Evolutionary conservation across 2,113 vertebrate species (phyloP), one percentile per base, ranked within the genome.

Genomic region (Channa maculata): DNA sequence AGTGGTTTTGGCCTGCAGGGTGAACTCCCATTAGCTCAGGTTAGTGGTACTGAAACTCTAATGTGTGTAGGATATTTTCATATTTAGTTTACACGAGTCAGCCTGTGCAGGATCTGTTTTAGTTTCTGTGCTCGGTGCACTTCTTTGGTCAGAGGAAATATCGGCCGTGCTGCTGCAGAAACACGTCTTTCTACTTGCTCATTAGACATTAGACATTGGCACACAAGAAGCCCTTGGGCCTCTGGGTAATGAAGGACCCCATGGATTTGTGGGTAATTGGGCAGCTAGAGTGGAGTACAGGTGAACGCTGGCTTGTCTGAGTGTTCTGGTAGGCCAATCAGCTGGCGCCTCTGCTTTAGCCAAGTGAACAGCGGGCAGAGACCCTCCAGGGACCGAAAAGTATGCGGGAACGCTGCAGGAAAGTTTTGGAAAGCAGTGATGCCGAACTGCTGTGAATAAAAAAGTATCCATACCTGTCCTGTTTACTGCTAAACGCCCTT

Each of bases 251-350:
- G 81, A 90, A 90, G 80, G 90, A 80, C 87, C 89, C 90, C 79
- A 43, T 65, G 73, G 92, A 91, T 83, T 87, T 85, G 65, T 86
- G 79, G 92, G 89, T 94, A 94, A 94, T 93, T 94, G 93, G 92
- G 90, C 90, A 88, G 89, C 86, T 73, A 65, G 82, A 83, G 69
- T 33, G 51, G 65, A 91, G 88, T 80, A 79, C 92, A 94, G 93
- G 93, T 93, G 91, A 92, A 85, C 76, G 77, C 81, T 2, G 71
- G 80, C 77, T 70, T 84, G 89, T 91, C 82, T 82, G 87, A 87
- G 71, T 69, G 90, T 92, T 94, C 91, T 87, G 91, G 77, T 93
- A 84, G 93, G 89, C 89, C 92, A 94, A 90, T 93, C 93, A 91
- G 91, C 80, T 79, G 80, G 74, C 39, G 37, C 73, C 85, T 86